These are phyloP conservation scores for Athalia cordata DNA, from an alignment of 2,888 invertebrate species.

Conservation along the genomic window DNA sequence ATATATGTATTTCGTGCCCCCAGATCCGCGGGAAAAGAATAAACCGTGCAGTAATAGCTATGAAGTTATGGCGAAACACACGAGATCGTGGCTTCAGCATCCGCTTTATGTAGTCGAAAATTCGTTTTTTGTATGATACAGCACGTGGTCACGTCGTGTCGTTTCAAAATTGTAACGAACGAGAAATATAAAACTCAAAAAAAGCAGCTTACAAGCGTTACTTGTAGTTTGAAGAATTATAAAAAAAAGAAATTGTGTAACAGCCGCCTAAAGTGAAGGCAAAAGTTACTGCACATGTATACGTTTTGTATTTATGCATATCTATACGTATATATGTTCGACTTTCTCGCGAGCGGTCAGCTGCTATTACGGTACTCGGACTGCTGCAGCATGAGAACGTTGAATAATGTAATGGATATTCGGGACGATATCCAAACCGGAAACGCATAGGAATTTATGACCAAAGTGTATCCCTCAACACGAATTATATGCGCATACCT, in stretches of 20 bases:
- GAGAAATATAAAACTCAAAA: not conserved
- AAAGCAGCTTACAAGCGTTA: not conserved
- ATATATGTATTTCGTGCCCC: constrained; percentile 19
- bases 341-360: constrained; percentile 36
- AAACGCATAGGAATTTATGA: constrained; percentile 30
- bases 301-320: not conserved
- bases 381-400: not conserved
- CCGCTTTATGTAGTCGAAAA: no score
- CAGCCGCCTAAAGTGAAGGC: not conserved
- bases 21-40: constrained; percentile 22
- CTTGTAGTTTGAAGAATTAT: not conserved
- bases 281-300: not conserved
- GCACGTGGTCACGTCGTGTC: not conserved
- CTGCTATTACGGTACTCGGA: constrained; percentile 33
- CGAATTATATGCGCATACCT: constrained; percentile 26
- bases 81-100: not conserved
- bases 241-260: constrained; percentile 8
- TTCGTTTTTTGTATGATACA: no score
- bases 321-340: not conserved
- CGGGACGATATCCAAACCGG: constrained; percentile 34
- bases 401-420: constrained; percentile 42
- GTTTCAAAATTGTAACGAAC: not conserved
- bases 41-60: constrained; percentile 25
- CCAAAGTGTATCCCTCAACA: constrained; percentile 29
- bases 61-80: constrained; percentile 3